These are phyloP conservation scores for Dicrostonyx torquatus DNA, from an alignment of 2,797 vertebrate species.

Conservation along the genomic window DNA sequence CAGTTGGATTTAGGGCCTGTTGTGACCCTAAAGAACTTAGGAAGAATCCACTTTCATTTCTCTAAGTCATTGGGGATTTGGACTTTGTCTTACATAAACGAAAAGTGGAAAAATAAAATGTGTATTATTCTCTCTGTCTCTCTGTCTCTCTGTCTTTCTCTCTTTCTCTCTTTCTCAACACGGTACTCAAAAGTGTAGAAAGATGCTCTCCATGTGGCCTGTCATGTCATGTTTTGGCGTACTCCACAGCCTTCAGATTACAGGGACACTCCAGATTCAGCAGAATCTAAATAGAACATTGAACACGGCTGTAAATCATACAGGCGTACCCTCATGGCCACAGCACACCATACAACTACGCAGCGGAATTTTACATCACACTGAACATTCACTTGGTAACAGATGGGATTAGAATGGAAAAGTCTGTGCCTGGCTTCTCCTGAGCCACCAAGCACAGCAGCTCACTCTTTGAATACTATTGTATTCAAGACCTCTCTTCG, in stretches of 20 bases:
- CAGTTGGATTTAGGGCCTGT: background rate
- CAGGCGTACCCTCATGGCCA: background rate
- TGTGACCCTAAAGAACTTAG: background rate
- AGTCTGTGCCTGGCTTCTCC: background rate
- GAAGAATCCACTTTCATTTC: conserved; percentile 40
- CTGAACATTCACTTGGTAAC: background rate
- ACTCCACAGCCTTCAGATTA: background rate
- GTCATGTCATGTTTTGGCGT: background rate
- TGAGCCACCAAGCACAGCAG: background rate
- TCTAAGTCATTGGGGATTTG: conserved; percentile 48
- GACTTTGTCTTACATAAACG: background rate
- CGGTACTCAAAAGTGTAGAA: background rate
- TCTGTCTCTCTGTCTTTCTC: background rate
- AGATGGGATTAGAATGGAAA: background rate
- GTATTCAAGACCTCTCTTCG: conserved; percentile 42
- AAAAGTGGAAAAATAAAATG: background rate
- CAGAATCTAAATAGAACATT: background rate
- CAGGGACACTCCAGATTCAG: background rate
- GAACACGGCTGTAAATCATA: background rate
- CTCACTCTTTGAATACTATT: too few relatives aligned
- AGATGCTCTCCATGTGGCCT: background rate
- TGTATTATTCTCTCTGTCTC: background rate
- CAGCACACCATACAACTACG: background rate
- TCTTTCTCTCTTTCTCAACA: accelerated
- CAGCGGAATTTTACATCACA: background rate